A percentile compares a stretch with the other conserved stretches of the same genome.
Evolutionary conservation across 2,113 vertebrate species (phyloP).

Genomic region (Lophochroa leadbeateri): DNA sequence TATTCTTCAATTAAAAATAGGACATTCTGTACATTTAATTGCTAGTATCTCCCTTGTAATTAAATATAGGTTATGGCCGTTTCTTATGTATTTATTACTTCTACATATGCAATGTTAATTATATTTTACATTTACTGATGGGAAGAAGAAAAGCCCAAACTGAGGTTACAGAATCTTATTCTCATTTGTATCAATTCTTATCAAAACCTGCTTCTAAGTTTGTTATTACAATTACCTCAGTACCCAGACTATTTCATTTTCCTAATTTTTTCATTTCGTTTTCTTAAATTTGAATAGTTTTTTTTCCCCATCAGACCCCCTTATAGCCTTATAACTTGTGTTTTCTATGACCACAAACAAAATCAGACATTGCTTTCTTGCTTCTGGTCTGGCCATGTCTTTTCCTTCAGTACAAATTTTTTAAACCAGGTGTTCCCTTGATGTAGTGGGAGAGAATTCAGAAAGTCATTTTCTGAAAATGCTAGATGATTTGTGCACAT

Average conservation of each 20-base stretch:
- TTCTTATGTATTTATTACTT: slow-evolving; percentile 43
- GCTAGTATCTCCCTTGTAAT: slow-evolving; percentile 42
- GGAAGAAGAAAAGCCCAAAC: background rate
- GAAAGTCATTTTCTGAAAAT: background rate
- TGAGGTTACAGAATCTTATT: background rate
- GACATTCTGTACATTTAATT: slow-evolving; percentile 22
- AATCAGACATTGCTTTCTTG: background rate
- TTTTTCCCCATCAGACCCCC: background rate
- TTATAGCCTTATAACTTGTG: slow-evolving; percentile 19
- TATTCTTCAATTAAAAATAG: slow-evolving; percentile 64
- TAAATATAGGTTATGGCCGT: slow-evolving; percentile 28
- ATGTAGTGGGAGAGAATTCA: background rate
- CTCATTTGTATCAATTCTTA: background rate
- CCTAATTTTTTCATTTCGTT: slow-evolving; percentile 26
- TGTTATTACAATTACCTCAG: background rate
- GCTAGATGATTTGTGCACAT: background rate
- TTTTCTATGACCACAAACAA: background rate
- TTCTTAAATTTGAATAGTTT: background rate
- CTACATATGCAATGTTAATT: slow-evolving; percentile 40
- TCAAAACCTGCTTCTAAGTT: background rate
- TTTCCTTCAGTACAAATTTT: background rate
- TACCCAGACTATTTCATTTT: slow-evolving; percentile 4
- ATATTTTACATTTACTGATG: slow-evolving; percentile 8
- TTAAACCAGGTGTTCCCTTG: background rate
- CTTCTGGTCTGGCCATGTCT: background rate